Conservation (phyloP, 2,888 invertebrate genomes). For the Eupithecia pulchellata region DNA sequence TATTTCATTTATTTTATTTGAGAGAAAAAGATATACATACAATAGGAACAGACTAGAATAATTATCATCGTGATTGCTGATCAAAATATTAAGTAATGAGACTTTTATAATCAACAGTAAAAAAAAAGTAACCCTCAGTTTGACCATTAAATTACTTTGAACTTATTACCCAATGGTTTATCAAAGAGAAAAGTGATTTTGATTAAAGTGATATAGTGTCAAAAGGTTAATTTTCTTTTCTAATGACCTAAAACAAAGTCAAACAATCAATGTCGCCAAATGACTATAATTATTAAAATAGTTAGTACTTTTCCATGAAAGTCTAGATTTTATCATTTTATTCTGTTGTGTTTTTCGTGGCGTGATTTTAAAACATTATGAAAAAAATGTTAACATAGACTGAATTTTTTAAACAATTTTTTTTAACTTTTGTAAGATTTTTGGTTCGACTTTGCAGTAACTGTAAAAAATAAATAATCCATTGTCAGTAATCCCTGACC, state of each 20-base stretch:
- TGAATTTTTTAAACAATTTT: neutral
- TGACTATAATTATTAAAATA: neutral
- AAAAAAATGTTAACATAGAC: neutral
- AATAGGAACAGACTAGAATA: too few relatives aligned
- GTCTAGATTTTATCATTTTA: neutral
- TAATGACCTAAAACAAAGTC: slow-evolving; percentile 6
- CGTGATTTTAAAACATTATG: neutral
- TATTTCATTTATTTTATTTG: too few relatives aligned
- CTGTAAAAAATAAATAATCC: slow-evolving; percentile 1
- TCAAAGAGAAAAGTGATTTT: neutral
- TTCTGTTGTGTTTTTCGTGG: neutral
- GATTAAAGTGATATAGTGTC: neutral
- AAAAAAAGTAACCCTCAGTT: neutral
- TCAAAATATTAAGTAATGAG: neutral
- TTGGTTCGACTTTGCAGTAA: too few relatives aligned
- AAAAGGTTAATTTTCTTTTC: neutral
- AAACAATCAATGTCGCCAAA: neutral
- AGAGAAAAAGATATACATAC: too few relatives aligned
- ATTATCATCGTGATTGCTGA: too few relatives aligned
- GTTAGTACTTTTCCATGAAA: neutral
- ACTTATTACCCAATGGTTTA: neutral
- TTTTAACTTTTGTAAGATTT: too few relatives aligned
- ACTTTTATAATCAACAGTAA: neutral
- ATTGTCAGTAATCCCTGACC: slow-evolving; percentile 13
- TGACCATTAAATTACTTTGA: neutral